Base-by-base conservation (phyloP, 2,113 vertebrate genomes). In the Athene noctua region DNA sequence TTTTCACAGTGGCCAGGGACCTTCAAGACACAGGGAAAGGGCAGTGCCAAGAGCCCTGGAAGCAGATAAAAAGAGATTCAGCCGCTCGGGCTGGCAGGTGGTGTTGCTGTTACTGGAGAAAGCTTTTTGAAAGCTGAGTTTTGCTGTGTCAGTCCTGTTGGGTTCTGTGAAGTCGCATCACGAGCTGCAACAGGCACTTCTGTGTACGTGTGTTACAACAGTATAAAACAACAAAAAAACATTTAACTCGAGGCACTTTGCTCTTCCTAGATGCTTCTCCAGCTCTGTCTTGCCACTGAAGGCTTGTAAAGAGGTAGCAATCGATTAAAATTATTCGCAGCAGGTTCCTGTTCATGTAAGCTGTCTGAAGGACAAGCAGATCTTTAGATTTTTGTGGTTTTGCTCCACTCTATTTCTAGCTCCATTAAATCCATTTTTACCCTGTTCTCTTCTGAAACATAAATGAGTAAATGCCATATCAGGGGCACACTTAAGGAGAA, bases 361-460 rank as follows among this genome's bases (percentile, higher is more conserved):
- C 62, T 58, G 82, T 63, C 86, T 89, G 91, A 52, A 91, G 78
- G 88, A 75, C 13, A 16, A 73, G 84, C 77, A 77, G 62, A 62
- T 87, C 96, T 82, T 54, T 22, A 80, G n/a, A 92, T 65, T 61
- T 70, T 26, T 42, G 78, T 92, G 86, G 86, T 22, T 92, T 94
- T 42, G 13, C 57, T 95, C 51, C 5, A 0, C 36, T 52, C 83
- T 87, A 42, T 94, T 95, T 88, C 90, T 26, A 81, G 83, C 83
- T 89, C 80, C 94, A 92, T 91, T 95, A 93, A 95, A 86, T 36
- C 52, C 30, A 17, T 54, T 81, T 93, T 71, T 34, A 47, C 71
- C 40, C 7, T 29, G 11, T 36, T 95, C 86, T 84, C 88, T 42
- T n/a, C 79, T 86, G 90, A 88, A 89, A 91, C 80, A 72, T 72